Base-by-base conservation (phyloP, 2,797 vertebrate species). In the Pangasius mekongensis region DNA sequence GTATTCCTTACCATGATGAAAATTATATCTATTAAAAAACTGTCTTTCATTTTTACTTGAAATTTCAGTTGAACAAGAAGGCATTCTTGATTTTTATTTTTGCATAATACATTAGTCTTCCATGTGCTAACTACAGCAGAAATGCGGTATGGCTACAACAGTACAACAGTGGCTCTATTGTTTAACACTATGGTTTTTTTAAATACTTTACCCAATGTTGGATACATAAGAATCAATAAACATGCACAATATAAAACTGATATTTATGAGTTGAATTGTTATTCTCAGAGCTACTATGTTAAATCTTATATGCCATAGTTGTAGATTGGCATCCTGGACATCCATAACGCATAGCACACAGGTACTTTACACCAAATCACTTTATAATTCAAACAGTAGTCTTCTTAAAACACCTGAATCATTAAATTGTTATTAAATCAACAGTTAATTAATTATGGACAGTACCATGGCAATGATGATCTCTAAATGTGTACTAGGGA, bases 201-300 rank as follows among this genome's bases (percentile, higher is more conserved):
- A n/a, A 18, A 49, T 76, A 30, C 49, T 60, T 84, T 84, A 39
- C 22, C 71, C 52, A 76, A 0, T 88, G 87, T 73, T 56, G 54
- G 47, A 80, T 60, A 27, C 83, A 76, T 33, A 86, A 36, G 30
- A 83, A 66, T 76, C 49, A 89, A 87, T 89, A 89, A 89, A 89
- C 14, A 47, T 82, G 71, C 78, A 73, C 85, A 87, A 87, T 87
- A 89, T 84, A 76, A 87, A 66, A 74, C 5, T 76, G 47, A 18
- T 22, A 52, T 64, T 82, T 86, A 27, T 74, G 18, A 43, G 78
- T 9, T 66, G 56, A 22, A 24, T 86, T 33, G 33, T 78, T 64
- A 49, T 86, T 89, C 30, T 33, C 33, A 66, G 30, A 54, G 78
- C 54, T 36, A 54, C 2, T 22, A 56, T 9, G 18, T 54, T 58